Conservation (phyloP, 92 coral and sea anemone species). For the Nematostella vectensis region DNA sequence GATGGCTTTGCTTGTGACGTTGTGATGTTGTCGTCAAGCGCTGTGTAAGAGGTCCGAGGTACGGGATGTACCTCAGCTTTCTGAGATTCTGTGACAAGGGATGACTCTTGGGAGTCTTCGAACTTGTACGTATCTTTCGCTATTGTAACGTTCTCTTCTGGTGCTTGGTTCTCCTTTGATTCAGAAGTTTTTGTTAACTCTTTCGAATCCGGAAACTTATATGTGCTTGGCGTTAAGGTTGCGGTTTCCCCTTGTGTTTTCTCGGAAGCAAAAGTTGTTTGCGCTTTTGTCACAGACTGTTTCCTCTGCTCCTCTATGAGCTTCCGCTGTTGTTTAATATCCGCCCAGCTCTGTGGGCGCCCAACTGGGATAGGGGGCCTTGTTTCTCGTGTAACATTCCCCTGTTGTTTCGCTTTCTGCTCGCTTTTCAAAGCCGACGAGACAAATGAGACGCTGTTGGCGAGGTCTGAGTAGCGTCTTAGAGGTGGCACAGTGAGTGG, state of each 20-base stretch:
- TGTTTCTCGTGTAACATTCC: background rate
- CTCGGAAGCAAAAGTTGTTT: too few species aligned
- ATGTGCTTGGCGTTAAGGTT: background rate
- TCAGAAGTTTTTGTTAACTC: too few species aligned
- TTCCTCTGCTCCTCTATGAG: constrained; percentile 12
- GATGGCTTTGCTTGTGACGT: background rate
- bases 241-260: too few species aligned
- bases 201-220: too few species aligned
- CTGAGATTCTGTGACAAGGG: too few species aligned
- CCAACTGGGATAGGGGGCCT: constrained; percentile 8
- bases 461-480: constrained; percentile 44
- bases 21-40: too few species aligned
- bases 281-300: background rate
- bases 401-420: constrained; percentile 7
- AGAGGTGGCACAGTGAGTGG: constrained; percentile 58
- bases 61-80: too few species aligned
- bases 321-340: constrained; percentile 16
- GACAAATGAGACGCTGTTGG: constrained; percentile 41
- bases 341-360: constrained; percentile 28
- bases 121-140: too few species aligned
- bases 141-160: too few species aligned
- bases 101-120: too few species aligned
- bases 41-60: too few species aligned
- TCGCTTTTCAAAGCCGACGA: constrained; percentile 37
- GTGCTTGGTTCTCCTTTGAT: background rate